Evolutionary conservation across 2,113 vertebrate genomes (phyloP).

Genomic region (Mesocricetus auratus): DNA sequence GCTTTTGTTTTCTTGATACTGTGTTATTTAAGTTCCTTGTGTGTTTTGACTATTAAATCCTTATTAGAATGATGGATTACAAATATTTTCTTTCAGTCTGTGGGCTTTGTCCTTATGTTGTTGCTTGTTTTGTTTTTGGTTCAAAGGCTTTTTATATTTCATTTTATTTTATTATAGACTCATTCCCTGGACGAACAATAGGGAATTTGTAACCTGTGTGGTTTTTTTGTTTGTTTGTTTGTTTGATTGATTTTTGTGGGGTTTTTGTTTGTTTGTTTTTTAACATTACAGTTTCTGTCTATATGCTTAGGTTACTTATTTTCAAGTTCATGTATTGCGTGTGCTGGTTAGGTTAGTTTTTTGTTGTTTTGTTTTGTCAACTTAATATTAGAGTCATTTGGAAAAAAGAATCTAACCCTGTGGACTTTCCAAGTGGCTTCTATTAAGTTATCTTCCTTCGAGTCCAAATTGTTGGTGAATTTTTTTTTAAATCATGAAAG

Average conservation of each 20-base stretch:
- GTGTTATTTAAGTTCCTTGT: neutral
- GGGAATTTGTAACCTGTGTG: neutral
- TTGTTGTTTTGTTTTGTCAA: neutral
- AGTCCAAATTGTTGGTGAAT: neutral
- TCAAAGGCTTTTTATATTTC: no score
- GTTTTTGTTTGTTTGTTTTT: neutral
- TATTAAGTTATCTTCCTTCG: neutral
- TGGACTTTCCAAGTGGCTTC: neutral
- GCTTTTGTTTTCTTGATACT: neutral
- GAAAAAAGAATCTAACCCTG: neutral
- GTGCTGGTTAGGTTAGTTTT: neutral
- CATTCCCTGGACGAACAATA: neutral
- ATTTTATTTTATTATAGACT: no score
- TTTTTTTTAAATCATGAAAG: neutral
- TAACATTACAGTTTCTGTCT: neutral
- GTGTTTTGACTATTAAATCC: neutral
- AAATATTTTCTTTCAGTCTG: neutral
- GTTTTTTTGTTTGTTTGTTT: neutral
- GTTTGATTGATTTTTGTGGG: neutral
- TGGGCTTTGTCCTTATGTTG: neutral
- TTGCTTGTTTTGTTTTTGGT: neutral
- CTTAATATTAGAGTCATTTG: neutral
- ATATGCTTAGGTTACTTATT: neutral
- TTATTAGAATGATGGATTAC: neutral
- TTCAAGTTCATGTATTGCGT: neutral